Conservation (phyloP, 53 echinoderm and acorn worm species). For the Glandiceps talaboti region DNA sequence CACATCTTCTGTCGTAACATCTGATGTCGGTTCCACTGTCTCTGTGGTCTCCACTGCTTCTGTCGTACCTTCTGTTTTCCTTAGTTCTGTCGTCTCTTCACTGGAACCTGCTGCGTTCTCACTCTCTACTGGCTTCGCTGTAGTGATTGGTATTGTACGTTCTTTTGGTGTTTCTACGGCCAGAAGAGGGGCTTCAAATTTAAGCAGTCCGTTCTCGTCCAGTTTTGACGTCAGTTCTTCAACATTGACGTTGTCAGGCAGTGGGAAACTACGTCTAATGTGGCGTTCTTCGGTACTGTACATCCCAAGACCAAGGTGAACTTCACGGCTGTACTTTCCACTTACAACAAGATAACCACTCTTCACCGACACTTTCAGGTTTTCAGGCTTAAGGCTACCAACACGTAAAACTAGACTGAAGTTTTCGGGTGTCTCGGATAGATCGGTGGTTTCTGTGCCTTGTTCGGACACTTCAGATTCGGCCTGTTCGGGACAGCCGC, state of each 20-base stretch:
- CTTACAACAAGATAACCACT: neutral
- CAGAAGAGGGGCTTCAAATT: neutral
- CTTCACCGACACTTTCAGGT: neutral
- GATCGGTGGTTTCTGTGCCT: no score
- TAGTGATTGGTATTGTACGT: neutral
- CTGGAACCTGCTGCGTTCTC: no score
- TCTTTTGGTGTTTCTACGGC: neutral
- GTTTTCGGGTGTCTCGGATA: constrained; percentile 1
- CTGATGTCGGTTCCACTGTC: no score
- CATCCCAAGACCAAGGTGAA: neutral
- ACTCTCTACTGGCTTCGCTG: neutral
- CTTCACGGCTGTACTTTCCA: neutral
- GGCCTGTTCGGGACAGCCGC: no score
- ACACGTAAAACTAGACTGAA: neutral
- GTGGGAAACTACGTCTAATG: neutral
- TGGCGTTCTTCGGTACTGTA: neutral
- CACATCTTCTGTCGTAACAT: no score
- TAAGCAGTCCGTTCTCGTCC: neutral
- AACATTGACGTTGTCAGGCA: neutral
- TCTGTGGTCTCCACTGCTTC: no score
- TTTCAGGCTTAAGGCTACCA: neutral
- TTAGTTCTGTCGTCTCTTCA: neutral
- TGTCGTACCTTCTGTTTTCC: no score
- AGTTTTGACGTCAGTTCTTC: neutral
- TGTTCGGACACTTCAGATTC: no score